phyloP scores from a whole-genome alignment of 2,888 invertebrate genomes.

The Andrena bucephala region DNA sequence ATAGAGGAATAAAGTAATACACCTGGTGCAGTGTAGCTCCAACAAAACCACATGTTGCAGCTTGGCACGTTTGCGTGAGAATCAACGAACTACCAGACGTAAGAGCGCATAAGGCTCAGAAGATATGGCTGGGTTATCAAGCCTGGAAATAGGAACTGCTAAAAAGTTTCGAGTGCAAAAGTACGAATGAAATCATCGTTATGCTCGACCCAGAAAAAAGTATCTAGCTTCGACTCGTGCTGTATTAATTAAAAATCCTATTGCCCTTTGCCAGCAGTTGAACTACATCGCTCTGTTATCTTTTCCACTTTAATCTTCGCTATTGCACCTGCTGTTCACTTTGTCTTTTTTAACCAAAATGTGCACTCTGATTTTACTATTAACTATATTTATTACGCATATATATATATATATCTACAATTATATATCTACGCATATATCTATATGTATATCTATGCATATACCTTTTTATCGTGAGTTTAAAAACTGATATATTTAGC shows the following conservation, averaged over 20 bases:
- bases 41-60: constrained; percentile 60
- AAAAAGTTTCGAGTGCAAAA: constrained; percentile 50
- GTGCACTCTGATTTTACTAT: neutral
- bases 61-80: constrained; percentile 63
- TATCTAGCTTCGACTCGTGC: neutral
- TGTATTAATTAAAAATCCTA: constrained; percentile 33
- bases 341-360: neutral
- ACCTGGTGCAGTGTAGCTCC: constrained; percentile 31
- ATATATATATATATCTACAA: too few relatives aligned
- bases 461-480: too few relatives aligned
- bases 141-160: constrained; percentile 31
- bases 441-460: too few relatives aligned
- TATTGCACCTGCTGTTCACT: neutral
- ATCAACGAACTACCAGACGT: constrained; percentile 46
- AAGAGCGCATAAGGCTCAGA: constrained; percentile 26
- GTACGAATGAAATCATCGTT: constrained; percentile 39
- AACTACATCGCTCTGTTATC: neutral
- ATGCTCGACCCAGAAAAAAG: constrained; percentile 1
- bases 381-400: neutral
- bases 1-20: constrained; percentile 29
- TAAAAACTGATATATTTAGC: too few relatives aligned
- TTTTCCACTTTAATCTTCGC: neutral
- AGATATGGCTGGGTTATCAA: constrained; percentile 36
- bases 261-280: neutral
- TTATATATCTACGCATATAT: too few relatives aligned